Percentiles rank a stretch among this genome's conserved stretches.
Evolutionary conservation across 2,888 invertebrate genomes (phyloP).

Genomic region (Plagodis pulveraria): DNA sequence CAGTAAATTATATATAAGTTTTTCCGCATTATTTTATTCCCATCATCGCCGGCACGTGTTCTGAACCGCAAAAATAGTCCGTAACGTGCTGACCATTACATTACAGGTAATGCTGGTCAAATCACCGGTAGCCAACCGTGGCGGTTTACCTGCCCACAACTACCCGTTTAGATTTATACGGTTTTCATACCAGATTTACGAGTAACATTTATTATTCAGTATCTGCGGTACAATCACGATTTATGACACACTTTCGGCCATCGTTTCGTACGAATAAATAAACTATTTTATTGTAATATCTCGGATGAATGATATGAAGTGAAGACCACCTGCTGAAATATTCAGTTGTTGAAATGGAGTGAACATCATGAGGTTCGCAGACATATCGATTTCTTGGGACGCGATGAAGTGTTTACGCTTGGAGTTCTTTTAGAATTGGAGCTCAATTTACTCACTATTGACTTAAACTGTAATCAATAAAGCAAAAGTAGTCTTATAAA

Average conservation of each 20-base stretch:
- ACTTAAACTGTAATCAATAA: no score
- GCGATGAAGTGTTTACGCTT: slow-evolving; percentile 1
- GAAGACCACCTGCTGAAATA: slow-evolving; percentile 25
- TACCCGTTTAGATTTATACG: slow-evolving; percentile 76
- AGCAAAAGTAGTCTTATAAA: no score
- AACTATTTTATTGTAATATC: slow-evolving; percentile 59
- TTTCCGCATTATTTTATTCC: slow-evolving; percentile 1
- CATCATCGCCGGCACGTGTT: slow-evolving; percentile 5
- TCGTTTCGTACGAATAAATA: slow-evolving; percentile 66
- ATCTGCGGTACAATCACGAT: slow-evolving; percentile 75
- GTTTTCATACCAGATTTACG: slow-evolving; percentile 82
- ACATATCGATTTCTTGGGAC: slow-evolving; percentile 3
- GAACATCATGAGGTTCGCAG: background rate
- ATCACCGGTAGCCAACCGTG: slow-evolving; percentile 34
- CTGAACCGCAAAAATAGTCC: slow-evolving; percentile 14
- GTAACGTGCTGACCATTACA: slow-evolving; percentile 12
- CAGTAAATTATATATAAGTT: background rate
- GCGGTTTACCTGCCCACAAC: slow-evolving; percentile 63
- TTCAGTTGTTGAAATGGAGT: slow-evolving; percentile 12
- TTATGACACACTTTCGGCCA: slow-evolving; percentile 76
- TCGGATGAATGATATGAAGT: slow-evolving; percentile 24
- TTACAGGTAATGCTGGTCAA: slow-evolving; percentile 31
- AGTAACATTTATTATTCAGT: slow-evolving; percentile 80
- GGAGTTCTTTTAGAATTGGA: background rate
- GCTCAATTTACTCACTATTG: no score